Conservation (phyloP, 1,140 invertebrate genomes). For the Cotesia vestalis region DNA sequence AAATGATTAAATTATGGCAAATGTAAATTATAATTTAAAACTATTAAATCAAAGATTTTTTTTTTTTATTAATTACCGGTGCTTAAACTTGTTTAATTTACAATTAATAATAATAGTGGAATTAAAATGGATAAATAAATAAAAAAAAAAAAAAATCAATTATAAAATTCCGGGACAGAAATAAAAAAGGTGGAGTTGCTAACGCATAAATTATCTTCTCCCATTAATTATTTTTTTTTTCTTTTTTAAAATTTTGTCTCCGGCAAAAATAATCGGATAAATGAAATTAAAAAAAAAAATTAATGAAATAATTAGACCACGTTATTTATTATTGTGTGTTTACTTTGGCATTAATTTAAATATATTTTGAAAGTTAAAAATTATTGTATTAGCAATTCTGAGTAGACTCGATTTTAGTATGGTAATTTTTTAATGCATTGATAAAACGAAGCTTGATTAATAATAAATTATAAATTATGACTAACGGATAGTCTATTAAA, state of each 20-base stretch:
- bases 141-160: slow-evolving; percentile 12
- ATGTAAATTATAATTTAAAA: too few species aligned
- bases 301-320: neutral
- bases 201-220: slow-evolving; percentile 30
- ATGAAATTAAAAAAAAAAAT: neutral
- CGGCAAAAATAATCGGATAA: too few species aligned
- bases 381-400: slow-evolving; percentile 19
- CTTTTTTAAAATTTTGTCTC: too few species aligned
- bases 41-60: too few species aligned
- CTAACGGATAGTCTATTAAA: neutral
- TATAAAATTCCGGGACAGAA: slow-evolving; percentile 15
- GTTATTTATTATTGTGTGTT: too few species aligned
- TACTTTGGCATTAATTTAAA: neutral
- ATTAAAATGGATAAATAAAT: neutral
- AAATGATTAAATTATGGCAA: too few species aligned
- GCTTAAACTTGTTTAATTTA: neutral
- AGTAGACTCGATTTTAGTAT: slow-evolving; percentile 29
- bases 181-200: slow-evolving; percentile 27
- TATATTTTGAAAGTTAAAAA: slow-evolving; percentile 1
- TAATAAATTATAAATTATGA: slow-evolving; percentile 11
- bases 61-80: too few species aligned
- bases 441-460: slow-evolving; percentile 14
- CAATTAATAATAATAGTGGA: slow-evolving; percentile 2
- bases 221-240: slow-evolving; percentile 1
- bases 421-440: slow-evolving; percentile 36